Conservation (phyloP, 2,113 vertebrate species). For the Odontophorus gujanensis region DNA sequence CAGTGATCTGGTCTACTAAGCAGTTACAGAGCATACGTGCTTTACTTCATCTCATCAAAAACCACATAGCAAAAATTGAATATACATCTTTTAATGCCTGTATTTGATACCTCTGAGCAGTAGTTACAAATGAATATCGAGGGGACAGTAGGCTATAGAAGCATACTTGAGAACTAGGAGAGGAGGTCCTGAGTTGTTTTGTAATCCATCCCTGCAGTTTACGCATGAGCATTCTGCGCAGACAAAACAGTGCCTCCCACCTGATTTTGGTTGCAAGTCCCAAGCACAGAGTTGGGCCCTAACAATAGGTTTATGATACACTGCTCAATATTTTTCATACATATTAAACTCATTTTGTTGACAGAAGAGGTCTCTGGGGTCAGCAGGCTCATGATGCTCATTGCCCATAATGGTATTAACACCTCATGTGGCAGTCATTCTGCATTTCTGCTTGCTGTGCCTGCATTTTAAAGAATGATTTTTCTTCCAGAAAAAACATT, state of each 20-base stretch:
- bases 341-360: constrained; percentile 3
- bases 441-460: constrained; percentile 28
- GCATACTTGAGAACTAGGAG: background rate
- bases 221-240: background rate
- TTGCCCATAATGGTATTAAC: background rate
- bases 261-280: background rate
- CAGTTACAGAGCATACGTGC: background rate
- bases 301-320: background rate
- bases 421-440: background rate
- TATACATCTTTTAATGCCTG: background rate
- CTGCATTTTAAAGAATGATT: constrained; percentile 42
- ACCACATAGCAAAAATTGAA: background rate
- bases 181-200: background rate
- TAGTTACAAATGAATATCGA: background rate
- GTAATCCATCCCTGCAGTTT: background rate
- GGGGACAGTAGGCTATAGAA: background rate
- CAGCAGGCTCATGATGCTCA: background rate
- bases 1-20: background rate
- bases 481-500: constrained; percentile 63
- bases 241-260: background rate
- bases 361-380: background rate
- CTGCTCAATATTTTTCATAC: background rate
- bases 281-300: background rate
- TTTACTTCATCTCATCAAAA: background rate
- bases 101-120: background rate